Percentiles rank a stretch among this genome's conserved stretches.
Evolutionary conservation across 2,797 vertebrate genomes (phyloP).

Genomic region (Sorex maritimensis): DNA sequence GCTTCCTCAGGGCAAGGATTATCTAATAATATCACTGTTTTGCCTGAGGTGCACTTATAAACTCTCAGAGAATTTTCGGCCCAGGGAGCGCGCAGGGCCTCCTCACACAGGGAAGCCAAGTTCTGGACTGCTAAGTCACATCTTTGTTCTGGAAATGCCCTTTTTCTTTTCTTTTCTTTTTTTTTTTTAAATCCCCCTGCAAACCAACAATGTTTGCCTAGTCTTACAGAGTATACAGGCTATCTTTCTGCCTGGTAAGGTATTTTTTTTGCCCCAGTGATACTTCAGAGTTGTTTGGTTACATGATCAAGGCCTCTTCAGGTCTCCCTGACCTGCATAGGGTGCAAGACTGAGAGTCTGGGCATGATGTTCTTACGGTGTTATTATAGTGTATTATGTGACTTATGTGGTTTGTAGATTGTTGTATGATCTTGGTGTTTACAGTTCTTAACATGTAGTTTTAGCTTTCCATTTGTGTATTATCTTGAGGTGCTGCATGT

Average conservation of each 20-base stretch:
- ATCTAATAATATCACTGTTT: background rate
- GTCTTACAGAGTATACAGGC: background rate
- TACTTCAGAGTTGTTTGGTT: slow-evolving; percentile 25
- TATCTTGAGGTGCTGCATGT: slow-evolving; percentile 16
- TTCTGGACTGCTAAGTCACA: no score
- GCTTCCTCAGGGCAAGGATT: slow-evolving; percentile 58
- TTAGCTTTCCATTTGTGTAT: slow-evolving; percentile 24
- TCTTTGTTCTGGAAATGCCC: background rate
- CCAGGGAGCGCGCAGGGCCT: no score
- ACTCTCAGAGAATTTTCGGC: no score
- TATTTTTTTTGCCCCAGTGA: background rate
- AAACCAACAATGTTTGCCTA: background rate
- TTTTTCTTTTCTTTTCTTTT: background rate
- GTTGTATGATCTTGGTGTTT: slow-evolving; percentile 20
- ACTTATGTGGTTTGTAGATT: background rate
- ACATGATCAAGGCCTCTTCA: background rate
- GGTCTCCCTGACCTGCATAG: background rate
- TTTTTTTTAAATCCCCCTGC: background rate
- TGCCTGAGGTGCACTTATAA: background rate
- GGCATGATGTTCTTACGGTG: background rate
- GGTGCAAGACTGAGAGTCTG: slow-evolving; percentile 27
- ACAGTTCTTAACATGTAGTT: background rate
- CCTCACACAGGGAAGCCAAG: no score
- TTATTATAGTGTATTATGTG: no score
- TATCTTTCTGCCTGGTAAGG: slow-evolving; percentile 30